phyloP scores from a whole-genome alignment of 2,797 vertebrate genomes.

The Xenentodon cancila region DNA sequence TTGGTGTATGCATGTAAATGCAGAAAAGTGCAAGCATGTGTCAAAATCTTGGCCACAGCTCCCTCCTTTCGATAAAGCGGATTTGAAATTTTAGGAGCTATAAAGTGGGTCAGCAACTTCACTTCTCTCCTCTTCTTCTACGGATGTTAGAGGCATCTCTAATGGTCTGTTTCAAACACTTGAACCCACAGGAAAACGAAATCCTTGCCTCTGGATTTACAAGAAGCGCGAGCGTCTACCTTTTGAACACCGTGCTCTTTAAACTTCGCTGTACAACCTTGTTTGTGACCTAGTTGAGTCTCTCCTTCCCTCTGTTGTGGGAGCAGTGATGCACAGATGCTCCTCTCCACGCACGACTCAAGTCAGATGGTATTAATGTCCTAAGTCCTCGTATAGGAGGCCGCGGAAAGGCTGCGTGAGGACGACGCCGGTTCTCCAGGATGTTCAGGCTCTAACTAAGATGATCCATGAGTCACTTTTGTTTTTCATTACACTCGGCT shows the following conservation, averaged over 20 bases:
- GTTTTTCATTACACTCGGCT: slow-evolving; percentile 38
- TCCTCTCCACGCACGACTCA: slow-evolving; percentile 64
- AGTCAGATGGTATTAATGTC: slow-evolving; percentile 69
- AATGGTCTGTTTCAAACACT: neutral
- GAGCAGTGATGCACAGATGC: slow-evolving; percentile 73
- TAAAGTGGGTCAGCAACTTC: slow-evolving; percentile 78
- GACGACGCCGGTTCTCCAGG: slow-evolving; percentile 47
- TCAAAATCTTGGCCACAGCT: slow-evolving; percentile 44
- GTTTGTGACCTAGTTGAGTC: slow-evolving; percentile 72
- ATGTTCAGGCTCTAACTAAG: slow-evolving; percentile 52
- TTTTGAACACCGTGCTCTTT: slow-evolving; percentile 5
- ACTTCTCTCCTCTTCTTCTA: slow-evolving; percentile 20
- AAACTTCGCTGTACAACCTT: slow-evolving; percentile 25
- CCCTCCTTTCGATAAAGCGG: slow-evolving; percentile 57
- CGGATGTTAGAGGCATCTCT: slow-evolving; percentile 3
- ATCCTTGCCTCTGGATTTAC: neutral
- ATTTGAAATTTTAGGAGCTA: slow-evolving; percentile 72
- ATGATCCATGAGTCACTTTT: slow-evolving; percentile 59
- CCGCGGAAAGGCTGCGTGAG: slow-evolving; percentile 41
- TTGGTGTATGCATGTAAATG: slow-evolving; percentile 3
- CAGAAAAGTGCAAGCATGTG: neutral
- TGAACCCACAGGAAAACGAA: neutral
- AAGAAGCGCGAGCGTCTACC: neutral
- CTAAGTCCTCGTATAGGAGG: slow-evolving; percentile 34
- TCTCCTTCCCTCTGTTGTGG: slow-evolving; percentile 37